These are phyloP conservation scores for Philaethria dido DNA, from an alignment of 2,888 invertebrate genomes.

Conservation along the genomic window DNA sequence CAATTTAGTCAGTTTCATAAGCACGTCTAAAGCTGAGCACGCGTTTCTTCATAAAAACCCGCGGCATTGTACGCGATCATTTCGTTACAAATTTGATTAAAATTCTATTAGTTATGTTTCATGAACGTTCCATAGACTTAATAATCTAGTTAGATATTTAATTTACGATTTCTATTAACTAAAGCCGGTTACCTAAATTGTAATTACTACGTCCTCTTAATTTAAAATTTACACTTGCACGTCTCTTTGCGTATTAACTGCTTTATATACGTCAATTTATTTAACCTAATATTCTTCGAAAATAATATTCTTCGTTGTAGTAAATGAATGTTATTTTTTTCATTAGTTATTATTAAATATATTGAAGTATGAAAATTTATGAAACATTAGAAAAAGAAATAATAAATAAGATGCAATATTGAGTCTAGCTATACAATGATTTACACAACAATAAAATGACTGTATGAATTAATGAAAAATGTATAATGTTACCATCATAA, in stretches of 20 bases:
- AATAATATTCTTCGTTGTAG: too few species aligned
- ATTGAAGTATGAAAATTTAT: too few species aligned
- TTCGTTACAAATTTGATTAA: slow-evolving; percentile 76
- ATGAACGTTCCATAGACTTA: slow-evolving; percentile 48
- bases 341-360: neutral
- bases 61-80: slow-evolving; percentile 62
- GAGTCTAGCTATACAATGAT: neutral
- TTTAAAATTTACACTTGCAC: neutral
- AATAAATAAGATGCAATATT: neutral
- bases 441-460: neutral
- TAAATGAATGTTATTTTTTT: neutral
- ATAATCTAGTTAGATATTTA: slow-evolving; percentile 16
- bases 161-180: neutral
- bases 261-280: too few species aligned
- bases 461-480: neutral
- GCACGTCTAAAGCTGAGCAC: slow-evolving; percentile 60
- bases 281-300: too few species aligned
- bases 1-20: slow-evolving; percentile 70
- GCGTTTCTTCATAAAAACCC: slow-evolving; percentile 64
- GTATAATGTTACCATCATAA: slow-evolving; percentile 5
- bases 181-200: neutral
- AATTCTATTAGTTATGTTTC: slow-evolving; percentile 66
- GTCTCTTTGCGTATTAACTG: too few species aligned
- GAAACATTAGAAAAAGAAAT: neutral
- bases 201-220: neutral